Evolutionary conservation across 2,797 vertebrate genomes (phyloP).

Genomic region (Microhierax caerulescens): DNA sequence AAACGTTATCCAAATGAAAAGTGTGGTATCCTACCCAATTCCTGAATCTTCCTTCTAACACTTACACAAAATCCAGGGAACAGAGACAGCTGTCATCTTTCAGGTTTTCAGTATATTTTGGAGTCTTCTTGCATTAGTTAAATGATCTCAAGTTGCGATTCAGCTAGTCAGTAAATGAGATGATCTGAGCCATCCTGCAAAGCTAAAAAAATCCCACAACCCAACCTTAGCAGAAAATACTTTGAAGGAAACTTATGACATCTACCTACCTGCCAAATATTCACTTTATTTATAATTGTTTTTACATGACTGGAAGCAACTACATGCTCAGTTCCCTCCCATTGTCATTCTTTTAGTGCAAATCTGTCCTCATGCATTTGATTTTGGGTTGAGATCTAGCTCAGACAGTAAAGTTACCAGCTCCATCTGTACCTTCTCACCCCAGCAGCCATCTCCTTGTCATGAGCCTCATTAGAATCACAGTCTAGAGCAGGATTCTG

Average conservation of each 20-base stretch:
- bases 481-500: constrained; percentile 12
- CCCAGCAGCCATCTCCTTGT: not conserved
- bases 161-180: not conserved
- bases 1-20: not conserved
- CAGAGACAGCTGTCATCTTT: not conserved
- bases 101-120: not conserved
- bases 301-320: not conserved
- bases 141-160: not conserved
- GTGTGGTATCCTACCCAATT: not conserved
- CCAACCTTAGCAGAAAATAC: not conserved
- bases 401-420: not conserved
- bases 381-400: not conserved
- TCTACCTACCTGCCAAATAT: not conserved
- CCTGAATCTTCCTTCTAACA: not conserved
- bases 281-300: not conserved
- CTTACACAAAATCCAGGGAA: not conserved
- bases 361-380: not conserved
- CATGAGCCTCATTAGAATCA: not conserved
- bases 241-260: not conserved
- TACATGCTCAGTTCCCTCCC: not conserved
- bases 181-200: not conserved
- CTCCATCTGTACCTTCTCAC: not conserved
- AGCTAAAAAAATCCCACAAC: not conserved
- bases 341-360: not conserved
- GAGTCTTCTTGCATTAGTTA: not conserved